phyloP scores from a whole-genome alignment of 2,888 invertebrate species.

The Chouioia cunea region DNA sequence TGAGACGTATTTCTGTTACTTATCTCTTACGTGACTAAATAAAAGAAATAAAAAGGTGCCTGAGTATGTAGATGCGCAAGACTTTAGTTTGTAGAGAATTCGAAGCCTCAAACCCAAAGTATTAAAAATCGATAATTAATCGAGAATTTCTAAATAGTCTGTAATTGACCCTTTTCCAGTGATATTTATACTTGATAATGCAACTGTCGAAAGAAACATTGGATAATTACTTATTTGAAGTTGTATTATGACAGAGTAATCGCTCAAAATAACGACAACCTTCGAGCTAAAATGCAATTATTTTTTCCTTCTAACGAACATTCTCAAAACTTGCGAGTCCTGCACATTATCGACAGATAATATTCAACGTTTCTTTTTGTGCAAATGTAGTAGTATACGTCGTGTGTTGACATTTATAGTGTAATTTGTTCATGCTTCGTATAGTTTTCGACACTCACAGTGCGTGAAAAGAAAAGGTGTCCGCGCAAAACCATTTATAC shows the following conservation, averaged over 20 bases:
- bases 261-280: too few species aligned
- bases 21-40: constrained; percentile 37
- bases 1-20: constrained; percentile 28
- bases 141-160: too few species aligned
- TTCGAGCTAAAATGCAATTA: too few species aligned
- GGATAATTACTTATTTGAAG: too few species aligned
- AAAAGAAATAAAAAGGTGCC: constrained; percentile 12
- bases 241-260: too few species aligned
- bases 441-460: constrained; percentile 17
- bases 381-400: constrained; percentile 16
- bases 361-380: constrained; percentile 4
- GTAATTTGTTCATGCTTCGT: constrained; percentile 54
- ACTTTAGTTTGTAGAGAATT: constrained; percentile 11
- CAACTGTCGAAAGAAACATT: too few species aligned
- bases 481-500: constrained; percentile 21
- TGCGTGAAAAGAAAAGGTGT: constrained; percentile 23
- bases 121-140: too few species aligned
- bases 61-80: neutral
- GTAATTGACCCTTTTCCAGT: too few species aligned
- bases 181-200: too few species aligned
- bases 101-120: too few species aligned
- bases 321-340: too few species aligned
- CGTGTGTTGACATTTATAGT: constrained; percentile 38
- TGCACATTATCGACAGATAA: neutral
- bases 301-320: too few species aligned